Evolutionary conservation across 2,113 vertebrate genomes (phyloP), one percentile per base, ranked within the genome.

Genomic region (Hiodon alosoides): DNA sequence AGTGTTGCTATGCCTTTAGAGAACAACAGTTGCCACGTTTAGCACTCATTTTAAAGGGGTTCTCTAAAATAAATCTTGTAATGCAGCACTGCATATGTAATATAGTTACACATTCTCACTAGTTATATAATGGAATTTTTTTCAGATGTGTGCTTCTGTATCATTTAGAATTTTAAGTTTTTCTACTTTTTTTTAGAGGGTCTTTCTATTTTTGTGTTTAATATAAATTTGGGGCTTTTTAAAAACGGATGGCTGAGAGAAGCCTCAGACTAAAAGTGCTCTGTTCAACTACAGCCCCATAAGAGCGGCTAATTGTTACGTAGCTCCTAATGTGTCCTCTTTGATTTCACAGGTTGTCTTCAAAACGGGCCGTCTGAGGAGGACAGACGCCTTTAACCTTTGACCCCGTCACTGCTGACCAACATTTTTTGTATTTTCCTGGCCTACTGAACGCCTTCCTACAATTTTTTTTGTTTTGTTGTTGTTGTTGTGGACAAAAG

Each of bases 331-430:
- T 67, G 65, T 67, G 7, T 48, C 9, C 3, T 67, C 58, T 77
- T 47, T 60, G 74, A 10, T 74, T 48, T 5, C 83, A 5, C 80
- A 89, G 87, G 69, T 52, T 17, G 16, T 2, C 57, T 75, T 16
- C 47, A 11, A 17, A 13, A n/a, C 59, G 69, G 80, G 82, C 74
- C 77, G 75, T 48, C 6, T 4, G 61, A 68, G 76, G 80, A 83
- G 5, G n/a, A 4, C 50, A 87, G 87, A 92, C 11, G 90, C 90
- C 92, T 90, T 93, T 93, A 92, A 92, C 79, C 47, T 66, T 51
- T 83, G 79, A 78, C 84, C 88, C 53, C 70, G 78, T 81, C 75
- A 82, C 82, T 78, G 81, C 88, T 67, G 66, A 16, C 14, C 16
- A 31, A 17, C 68, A 4, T 71, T 81, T 79, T 55, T 81, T 31